These are phyloP conservation scores for Calonectris borealis DNA, from an alignment of 2,113 vertebrate genomes.

Conservation along the genomic window DNA sequence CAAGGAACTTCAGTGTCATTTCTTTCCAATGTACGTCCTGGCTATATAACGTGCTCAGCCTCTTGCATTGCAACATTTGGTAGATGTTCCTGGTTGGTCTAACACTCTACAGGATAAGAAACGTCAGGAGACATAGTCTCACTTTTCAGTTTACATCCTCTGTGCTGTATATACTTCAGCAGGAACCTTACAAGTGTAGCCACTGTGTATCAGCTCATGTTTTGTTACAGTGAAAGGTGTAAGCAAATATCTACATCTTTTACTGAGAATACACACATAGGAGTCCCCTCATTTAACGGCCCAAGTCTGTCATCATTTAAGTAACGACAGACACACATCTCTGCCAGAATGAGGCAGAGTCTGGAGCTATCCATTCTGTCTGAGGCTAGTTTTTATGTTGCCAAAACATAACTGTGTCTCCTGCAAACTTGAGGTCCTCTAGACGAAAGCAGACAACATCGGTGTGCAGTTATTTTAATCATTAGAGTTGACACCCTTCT, in stretches of 20 bases:
- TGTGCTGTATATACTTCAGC: neutral
- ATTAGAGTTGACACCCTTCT: neutral
- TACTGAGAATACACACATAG: neutral
- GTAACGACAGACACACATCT: neutral
- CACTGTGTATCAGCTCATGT: neutral
- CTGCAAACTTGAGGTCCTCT: neutral
- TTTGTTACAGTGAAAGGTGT: neutral
- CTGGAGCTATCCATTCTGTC: slow-evolving; percentile 32
- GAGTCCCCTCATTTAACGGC: neutral
- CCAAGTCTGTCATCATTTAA: slow-evolving; percentile 20
- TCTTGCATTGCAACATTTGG: neutral
- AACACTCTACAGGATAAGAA: neutral
- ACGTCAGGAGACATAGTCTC: neutral
- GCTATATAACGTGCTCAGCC: neutral
- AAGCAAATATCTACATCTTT: neutral
- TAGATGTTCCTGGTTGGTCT: neutral
- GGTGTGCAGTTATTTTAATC: neutral
- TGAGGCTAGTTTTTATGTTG: slow-evolving; percentile 25
- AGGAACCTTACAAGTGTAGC: neutral
- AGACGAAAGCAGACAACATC: neutral
- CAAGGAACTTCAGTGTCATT: neutral
- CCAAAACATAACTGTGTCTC: slow-evolving; percentile 24
- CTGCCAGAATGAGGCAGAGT: slow-evolving; percentile 60
- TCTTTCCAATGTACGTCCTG: neutral
- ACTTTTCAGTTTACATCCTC: neutral